A percentile compares a stretch with the other conserved stretches of the same genome.
Conservation (phyloP, 1,140 invertebrate species). For the Bombus picipes region DNA sequence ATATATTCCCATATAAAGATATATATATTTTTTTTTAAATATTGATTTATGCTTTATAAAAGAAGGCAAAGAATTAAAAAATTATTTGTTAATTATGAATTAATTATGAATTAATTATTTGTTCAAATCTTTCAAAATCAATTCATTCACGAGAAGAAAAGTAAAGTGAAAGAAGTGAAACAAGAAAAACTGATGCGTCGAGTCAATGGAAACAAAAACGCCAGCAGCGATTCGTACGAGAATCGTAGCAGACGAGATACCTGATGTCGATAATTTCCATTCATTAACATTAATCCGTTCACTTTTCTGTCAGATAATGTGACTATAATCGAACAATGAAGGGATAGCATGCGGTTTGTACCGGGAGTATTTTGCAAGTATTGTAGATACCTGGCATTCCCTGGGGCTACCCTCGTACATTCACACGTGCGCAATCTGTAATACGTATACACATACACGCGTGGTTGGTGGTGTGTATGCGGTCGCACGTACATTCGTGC, state of each 20-base stretch:
- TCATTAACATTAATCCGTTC: constrained; percentile 18
- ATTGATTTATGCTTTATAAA: too few relatives aligned
- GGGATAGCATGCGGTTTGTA: constrained; percentile 18
- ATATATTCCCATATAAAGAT: too few relatives aligned
- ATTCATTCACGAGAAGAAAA: neutral
- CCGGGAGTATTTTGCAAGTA: constrained; percentile 60
- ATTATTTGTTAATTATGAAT: too few relatives aligned
- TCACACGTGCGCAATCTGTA: constrained; percentile 52
- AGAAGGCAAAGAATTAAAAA: neutral
- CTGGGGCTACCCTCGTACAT: constrained; percentile 56
- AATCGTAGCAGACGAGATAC: neutral
- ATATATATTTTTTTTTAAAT: too few relatives aligned
- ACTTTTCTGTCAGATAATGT: constrained; percentile 50
- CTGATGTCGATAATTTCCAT: neutral
- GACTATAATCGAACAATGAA: neutral
- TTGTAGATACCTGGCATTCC: constrained; percentile 61
- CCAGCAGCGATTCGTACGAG: neutral
- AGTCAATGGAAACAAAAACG: neutral
- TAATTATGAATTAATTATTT: too few relatives aligned
- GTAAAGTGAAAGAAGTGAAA: neutral
- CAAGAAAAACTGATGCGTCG: neutral
- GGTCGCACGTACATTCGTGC: neutral
- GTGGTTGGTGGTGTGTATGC: too few relatives aligned
- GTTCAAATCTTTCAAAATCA: neutral
- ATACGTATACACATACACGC: constrained; percentile 40